Conservation (phyloP, 2,113 vertebrate species). For the Megalops atlanticus region DNA sequence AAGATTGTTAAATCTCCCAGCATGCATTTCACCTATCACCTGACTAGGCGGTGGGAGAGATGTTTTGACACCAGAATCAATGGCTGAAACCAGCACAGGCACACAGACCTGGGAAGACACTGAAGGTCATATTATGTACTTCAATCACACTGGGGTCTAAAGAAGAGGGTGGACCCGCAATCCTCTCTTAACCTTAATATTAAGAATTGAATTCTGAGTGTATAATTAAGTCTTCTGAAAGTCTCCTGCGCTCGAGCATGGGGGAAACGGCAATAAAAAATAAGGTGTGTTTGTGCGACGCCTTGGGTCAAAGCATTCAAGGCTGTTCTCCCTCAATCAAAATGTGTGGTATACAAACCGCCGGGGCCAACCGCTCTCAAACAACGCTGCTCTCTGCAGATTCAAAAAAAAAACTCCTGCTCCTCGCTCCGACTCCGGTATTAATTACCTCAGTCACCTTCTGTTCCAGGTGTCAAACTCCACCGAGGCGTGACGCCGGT, state of each 20-base stretch:
- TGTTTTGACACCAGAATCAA: neutral
- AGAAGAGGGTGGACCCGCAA: neutral
- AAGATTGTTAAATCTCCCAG: neutral
- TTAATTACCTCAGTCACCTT: neutral
- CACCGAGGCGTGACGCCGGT: neutral
- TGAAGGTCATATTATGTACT: slow-evolving; percentile 13
- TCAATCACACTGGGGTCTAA: neutral
- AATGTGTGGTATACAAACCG: no score
- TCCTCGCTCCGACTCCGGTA: neutral
- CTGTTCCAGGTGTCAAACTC: neutral
- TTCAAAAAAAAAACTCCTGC: no score
- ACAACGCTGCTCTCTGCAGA: no score
- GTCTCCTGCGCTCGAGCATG: no score
- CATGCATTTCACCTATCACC: neutral
- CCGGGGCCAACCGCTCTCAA: no score
- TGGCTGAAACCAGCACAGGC: neutral
- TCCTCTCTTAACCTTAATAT: neutral
- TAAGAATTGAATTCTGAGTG: neutral
- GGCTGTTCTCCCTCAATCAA: no score
- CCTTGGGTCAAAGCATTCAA: no score
- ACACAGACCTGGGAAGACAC: neutral
- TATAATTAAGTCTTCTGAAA: no score
- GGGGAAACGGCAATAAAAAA: no score
- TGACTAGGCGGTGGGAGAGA: neutral
- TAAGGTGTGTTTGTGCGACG: no score